Evolutionary conservation across 2,888 invertebrate genomes (phyloP), one percentile per base, ranked within the genome.

Genomic region (Mystacides longicornis): DNA sequence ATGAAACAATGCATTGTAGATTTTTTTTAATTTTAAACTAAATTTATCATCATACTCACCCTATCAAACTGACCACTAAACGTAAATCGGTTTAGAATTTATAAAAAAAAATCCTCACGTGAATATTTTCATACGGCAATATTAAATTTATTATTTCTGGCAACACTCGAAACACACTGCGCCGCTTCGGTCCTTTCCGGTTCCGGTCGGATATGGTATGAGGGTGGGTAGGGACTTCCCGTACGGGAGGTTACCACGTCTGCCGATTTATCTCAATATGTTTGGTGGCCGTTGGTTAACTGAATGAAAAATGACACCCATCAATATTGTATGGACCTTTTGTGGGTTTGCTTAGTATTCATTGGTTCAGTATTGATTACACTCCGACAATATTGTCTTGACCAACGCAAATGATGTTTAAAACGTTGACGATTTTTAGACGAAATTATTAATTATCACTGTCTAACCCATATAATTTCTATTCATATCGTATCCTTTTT

Each of bases 241-340:
- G 4, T 37, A 3, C 3, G 4, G 4, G 7, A 3, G 3, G 14
- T 14, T 14, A 37, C 37, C 14, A 3, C 14, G n/a, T n/a, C 16
- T 51, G 47, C 47, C 52, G 43, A 52, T 56, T 56, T 56, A 56
- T 56, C 56, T 56, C 52, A 31, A 48, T 23, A 48, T 23, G 48
- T 23, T 3, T 16, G 21, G 21, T 48, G 23, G 22, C 48, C 33
- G 16, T 37, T 7, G n/a, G n/a, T n/a, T n/a, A n/a, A 31, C 27
- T 43, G 42, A 18, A 51, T 60, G 60, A 60, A 58, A 60, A 60
- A 60, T 56, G 49, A 27, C 51, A 22, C 51, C 54, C 55, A 60
- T 60, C 60, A 58, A 60, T 60, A 58, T 49, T 46, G 43, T 14
- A 20, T 45, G 19, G 43, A 37, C 37, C 37, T 37, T 37, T 14